Conservation (phyloP, 1,140 invertebrate species). For the Brachionus rotundiformis region DNA sequence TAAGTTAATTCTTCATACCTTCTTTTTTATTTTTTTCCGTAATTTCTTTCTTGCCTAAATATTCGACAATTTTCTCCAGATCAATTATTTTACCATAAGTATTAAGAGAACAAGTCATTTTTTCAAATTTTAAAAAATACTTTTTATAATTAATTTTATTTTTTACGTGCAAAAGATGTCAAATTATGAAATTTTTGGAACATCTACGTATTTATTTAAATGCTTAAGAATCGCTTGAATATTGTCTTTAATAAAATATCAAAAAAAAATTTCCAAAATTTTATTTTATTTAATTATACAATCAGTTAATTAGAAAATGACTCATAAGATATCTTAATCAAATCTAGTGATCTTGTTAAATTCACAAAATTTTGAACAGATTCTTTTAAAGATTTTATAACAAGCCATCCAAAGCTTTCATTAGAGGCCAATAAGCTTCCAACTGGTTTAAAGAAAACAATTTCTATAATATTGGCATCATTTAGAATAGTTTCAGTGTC, state of each 20-base stretch:
- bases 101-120: conserved; percentile 46
- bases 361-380: background rate
- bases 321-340: background rate
- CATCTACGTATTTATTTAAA: too few relatives aligned
- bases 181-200: conserved; percentile 33
- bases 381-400: background rate
- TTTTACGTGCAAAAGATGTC: conserved; percentile 17
- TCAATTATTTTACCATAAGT: conserved; percentile 34
- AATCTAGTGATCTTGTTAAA: background rate
- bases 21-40: background rate
- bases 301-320: too few relatives aligned
- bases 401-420: background rate
- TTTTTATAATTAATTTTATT: background rate
- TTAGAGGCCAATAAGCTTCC: background rate
- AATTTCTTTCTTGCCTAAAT: background rate
- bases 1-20: too few relatives aligned
- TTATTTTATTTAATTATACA: background rate
- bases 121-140: background rate
- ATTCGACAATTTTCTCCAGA: conserved; percentile 19
- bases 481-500: background rate
- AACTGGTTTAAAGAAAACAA: background rate
- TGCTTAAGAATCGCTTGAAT: background rate
- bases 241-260: background rate
- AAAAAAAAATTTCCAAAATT: background rate
- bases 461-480: background rate